Percentiles rank a stretch among this genome's conserved stretches.
phyloP scores from a whole-genome alignment of 2,888 invertebrate genomes.

The Thymelicus lineola region DNA sequence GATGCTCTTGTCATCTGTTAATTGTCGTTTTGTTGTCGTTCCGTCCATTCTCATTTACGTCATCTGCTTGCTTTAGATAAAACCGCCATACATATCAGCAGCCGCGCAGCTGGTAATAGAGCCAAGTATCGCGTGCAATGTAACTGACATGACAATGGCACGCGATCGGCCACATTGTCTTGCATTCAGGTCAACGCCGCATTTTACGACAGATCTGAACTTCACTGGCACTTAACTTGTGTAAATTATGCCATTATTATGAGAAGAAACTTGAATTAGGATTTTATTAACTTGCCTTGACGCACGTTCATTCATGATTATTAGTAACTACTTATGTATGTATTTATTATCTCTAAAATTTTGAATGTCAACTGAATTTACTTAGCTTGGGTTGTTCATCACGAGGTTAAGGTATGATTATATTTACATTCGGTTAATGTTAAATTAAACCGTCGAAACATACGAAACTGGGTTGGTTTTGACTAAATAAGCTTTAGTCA shows the following conservation, averaged over 20 bases:
- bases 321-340: background rate
- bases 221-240: slow-evolving; percentile 6
- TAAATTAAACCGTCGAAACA: too few relatives aligned
- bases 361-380: too few relatives aligned
- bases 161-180: slow-evolving; percentile 27
- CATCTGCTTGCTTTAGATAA: too few relatives aligned
- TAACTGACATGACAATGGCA: slow-evolving; percentile 14
- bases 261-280: slow-evolving; percentile 40
- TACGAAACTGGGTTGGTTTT: too few relatives aligned
- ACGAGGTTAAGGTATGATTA: too few relatives aligned
- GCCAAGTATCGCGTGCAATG: slow-evolving; percentile 11
- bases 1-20: too few relatives aligned
- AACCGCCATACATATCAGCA: background rate
- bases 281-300: background rate
- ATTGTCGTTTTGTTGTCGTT: too few relatives aligned
- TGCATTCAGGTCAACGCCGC: slow-evolving; percentile 27
- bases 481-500: too few relatives aligned
- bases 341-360: too few relatives aligned
- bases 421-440: too few relatives aligned
- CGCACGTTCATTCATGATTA: background rate
- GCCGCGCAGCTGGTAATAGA: background rate
- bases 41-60: too few relatives aligned
- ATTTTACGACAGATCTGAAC: slow-evolving; percentile 2
- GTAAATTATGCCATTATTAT: slow-evolving; percentile 19
- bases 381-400: too few relatives aligned